Base-by-base conservation (phyloP, 2,113 vertebrate species). In the Menidia beryllina region DNA sequence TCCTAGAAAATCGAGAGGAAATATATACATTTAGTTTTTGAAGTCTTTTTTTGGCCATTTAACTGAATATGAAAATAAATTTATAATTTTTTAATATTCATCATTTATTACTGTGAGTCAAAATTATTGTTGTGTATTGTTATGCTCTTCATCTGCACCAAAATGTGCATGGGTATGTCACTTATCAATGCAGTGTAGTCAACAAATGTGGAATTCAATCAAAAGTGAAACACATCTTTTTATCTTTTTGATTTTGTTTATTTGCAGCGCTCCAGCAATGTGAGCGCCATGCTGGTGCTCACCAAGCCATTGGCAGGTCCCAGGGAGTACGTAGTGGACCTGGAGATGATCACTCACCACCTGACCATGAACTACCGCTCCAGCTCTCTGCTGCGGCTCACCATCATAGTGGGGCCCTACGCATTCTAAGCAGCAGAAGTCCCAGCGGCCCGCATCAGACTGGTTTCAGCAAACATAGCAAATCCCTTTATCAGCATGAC, bases 281-380 rank as follows among this genome's bases (percentile, higher is more conserved):
- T 96, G 26, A 97, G 95, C 12, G 98, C 97, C 12, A 99, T 98
- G 97, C 93, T 99, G 77, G 96, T 98, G 50, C 90, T 99, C 83
- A 96, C 98, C 89, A 99, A 98, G 83, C 93, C 96, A 0, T 90
- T 99, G 48, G 67, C 93, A 0, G 98, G 97, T 67, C 98, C 98
- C 8, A 88, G 94, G 81, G 98, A 99, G 89, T 93, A 95, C 56
- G 91, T 98, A 0, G 94, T 99, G 78, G 97, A 99, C 86, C 93
- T 99, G 92, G 98, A 99, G 94, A 98, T 99, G 97, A 82, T 98
- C 87, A 99, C 97, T 5, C 96, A 97, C 84, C 96, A 95, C 89
- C 94, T 93, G 52, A 76, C 91, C 85, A 94, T 97, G 89, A 97
- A 96, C 72, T 98, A 95, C 79, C 97, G 96, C 54, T 93, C 96